Conservation (phyloP, 2,797 vertebrate genomes). For the Girardinus metallicus region DNA sequence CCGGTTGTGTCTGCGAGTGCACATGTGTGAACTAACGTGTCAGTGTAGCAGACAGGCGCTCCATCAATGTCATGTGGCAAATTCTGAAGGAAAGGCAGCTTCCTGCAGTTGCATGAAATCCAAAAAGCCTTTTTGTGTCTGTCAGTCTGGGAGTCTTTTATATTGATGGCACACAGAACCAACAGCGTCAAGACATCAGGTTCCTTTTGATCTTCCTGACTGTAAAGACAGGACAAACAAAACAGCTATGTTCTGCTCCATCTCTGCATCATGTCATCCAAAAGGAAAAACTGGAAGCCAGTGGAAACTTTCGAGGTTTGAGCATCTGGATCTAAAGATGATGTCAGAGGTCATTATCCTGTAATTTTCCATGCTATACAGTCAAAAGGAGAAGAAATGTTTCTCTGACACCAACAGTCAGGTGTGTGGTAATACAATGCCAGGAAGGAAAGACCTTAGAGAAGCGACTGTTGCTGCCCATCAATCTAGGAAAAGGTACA, state of each 20-base stretch:
- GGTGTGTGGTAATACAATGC: not conserved
- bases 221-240: slow-evolving; percentile 70
- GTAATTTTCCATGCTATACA: not conserved
- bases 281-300: not conserved
- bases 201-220: slow-evolving; percentile 51
- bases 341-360: slow-evolving; percentile 20
- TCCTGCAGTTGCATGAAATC: slow-evolving; percentile 76
- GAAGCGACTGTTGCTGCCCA: no score
- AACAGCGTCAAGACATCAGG: slow-evolving; percentile 66
- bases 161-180: slow-evolving; percentile 68
- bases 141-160: slow-evolving; percentile 72
- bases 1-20: slow-evolving; percentile 61
- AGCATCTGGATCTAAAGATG: slow-evolving; percentile 21
- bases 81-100: slow-evolving; percentile 76
- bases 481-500: no score
- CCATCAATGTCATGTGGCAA: slow-evolving; percentile 80
- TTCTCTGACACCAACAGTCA: not conserved
- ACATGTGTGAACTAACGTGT: slow-evolving; percentile 53
- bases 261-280: slow-evolving; percentile 27
- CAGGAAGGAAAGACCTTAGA: not conserved
- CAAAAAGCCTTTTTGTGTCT: slow-evolving; percentile 77
- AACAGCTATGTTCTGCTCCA: slow-evolving; percentile 41
- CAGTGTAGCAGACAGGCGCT: slow-evolving; percentile 73
- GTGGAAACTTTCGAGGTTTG: slow-evolving; percentile 11
- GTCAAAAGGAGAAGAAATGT: not conserved